A percentile compares a stretch with the other conserved stretches of the same genome.
phyloP scores from a whole-genome alignment of 2,888 invertebrate species.

The Zhuqinia jingwanae region DNA sequence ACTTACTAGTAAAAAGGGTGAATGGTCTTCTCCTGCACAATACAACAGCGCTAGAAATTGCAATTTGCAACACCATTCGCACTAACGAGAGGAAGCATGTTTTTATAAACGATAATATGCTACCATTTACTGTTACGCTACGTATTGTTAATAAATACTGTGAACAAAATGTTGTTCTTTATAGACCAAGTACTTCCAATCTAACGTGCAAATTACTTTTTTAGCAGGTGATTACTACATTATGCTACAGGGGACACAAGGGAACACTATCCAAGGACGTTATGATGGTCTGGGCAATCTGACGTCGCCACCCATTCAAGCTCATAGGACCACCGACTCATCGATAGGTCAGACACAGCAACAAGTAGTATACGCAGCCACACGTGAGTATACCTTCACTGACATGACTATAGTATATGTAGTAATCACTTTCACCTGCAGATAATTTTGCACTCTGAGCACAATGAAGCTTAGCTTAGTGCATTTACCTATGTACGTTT shows the following conservation, averaged over 20 bases:
- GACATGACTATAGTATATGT: background rate
- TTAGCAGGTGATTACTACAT: slow-evolving; percentile 76
- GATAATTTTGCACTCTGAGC: background rate
- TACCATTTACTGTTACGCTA: background rate
- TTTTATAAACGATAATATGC: background rate
- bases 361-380: slow-evolving; percentile 72
- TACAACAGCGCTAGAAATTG: slow-evolving; percentile 9
- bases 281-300: slow-evolving; percentile 75
- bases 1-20: slow-evolving; percentile 25
- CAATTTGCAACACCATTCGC: slow-evolving; percentile 9
- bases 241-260: slow-evolving; percentile 76
- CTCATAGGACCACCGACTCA: slow-evolving; percentile 74
- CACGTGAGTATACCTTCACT: slow-evolving; percentile 60
- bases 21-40: slow-evolving; percentile 40
- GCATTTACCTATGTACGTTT: no score
- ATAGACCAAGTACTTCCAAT: background rate
- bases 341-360: slow-evolving; percentile 70
- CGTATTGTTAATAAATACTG: no score
- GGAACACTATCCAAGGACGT: slow-evolving; percentile 71
- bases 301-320: slow-evolving; percentile 72
- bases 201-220: slow-evolving; percentile 15
- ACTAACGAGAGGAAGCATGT: slow-evolving; percentile 40
- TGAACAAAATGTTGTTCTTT: no score
- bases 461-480: background rate
- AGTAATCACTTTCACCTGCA: background rate